phyloP scores from a whole-genome alignment of 2,113 vertebrate species.

The Numida meleagris region DNA sequence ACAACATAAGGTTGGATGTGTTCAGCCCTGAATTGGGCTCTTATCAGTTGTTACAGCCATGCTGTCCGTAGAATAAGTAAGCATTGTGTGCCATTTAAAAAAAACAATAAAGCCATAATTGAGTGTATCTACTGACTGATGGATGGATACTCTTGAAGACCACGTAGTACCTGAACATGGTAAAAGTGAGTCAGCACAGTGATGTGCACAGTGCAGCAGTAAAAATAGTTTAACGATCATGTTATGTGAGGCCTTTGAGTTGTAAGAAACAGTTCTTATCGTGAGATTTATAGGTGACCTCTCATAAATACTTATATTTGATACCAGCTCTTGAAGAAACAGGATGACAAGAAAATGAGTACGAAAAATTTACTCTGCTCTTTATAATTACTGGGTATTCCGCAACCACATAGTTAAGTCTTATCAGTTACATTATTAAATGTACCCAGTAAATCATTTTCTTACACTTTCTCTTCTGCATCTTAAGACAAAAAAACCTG shows the following conservation, averaged over 20 bases:
- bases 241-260: conserved; percentile 4
- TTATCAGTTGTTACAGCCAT: conserved; percentile 44
- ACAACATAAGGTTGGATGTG: background rate
- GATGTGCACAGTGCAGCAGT: background rate
- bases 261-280: background rate
- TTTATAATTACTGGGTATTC: background rate
- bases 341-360: background rate
- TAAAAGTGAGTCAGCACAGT: background rate
- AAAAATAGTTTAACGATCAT: background rate
- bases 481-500: background rate
- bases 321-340: background rate
- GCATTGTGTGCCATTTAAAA: background rate
- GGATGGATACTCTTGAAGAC: conserved; percentile 1
- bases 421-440: background rate
- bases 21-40: background rate
- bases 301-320: conserved; percentile 15
- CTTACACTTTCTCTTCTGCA: background rate
- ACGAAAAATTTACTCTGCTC: background rate
- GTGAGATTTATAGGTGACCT: background rate
- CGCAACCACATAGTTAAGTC: background rate
- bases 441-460: background rate
- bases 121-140: background rate
- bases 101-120: background rate
- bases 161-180: background rate
- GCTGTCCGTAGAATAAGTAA: background rate